Evolutionary conservation across 2,888 invertebrate species (phyloP).

Genomic region (Drosophila anomelani): DNA sequence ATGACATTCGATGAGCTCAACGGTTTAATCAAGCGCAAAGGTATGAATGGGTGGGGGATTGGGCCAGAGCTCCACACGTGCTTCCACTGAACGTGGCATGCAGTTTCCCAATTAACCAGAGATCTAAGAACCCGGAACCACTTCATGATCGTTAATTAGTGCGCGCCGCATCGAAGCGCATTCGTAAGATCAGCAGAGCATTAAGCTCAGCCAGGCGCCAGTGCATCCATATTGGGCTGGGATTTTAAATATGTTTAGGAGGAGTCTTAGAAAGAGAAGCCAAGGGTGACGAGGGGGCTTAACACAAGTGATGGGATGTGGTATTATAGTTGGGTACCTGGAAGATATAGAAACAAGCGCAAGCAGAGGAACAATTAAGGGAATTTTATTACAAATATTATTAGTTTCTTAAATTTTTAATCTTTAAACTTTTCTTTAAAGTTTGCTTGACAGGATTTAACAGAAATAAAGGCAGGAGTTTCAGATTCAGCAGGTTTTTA

Average conservation of each 20-base stretch:
- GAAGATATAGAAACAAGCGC: background rate
- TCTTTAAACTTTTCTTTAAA: background rate
- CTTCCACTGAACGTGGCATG: slow-evolving; percentile 48
- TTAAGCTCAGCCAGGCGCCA: slow-evolving; percentile 38
- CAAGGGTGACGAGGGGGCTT: slow-evolving; percentile 29
- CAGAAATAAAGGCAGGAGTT: background rate
- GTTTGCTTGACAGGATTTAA: background rate
- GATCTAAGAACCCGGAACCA: slow-evolving; percentile 45
- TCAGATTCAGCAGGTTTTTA: background rate
- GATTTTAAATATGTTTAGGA: slow-evolving; percentile 11
- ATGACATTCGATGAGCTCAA: slow-evolving; percentile 70
- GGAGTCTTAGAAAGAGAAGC: slow-evolving; percentile 3
- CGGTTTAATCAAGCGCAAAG: slow-evolving; percentile 67
- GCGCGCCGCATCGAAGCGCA: slow-evolving; percentile 37
- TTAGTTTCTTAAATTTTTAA: background rate
- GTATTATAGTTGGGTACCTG: too few relatives aligned
- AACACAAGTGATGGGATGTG: background rate
- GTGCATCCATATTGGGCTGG: slow-evolving; percentile 18
- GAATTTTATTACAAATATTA: background rate
- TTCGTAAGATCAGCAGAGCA: slow-evolving; percentile 56
- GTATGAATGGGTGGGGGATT: slow-evolving; percentile 44
- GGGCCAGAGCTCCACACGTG: background rate
- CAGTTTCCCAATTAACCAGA: slow-evolving; percentile 50
- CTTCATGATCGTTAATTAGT: slow-evolving; percentile 53
- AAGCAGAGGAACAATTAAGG: too few relatives aligned